phyloP scores from a whole-genome alignment of 2,888 invertebrate genomes.

The Sesia bembeciformis region DNA sequence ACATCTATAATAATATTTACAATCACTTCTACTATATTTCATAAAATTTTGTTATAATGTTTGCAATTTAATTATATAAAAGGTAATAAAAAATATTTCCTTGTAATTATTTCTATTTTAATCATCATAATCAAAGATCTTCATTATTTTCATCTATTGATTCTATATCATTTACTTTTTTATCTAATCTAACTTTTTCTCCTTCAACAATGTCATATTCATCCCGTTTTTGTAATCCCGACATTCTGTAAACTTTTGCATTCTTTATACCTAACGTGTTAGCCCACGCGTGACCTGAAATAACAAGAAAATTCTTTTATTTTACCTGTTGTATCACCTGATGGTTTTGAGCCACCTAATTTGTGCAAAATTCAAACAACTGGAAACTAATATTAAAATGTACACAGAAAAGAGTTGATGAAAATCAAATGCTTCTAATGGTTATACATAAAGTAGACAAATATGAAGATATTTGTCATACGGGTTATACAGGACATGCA shows the following conservation, averaged over 20 bases:
- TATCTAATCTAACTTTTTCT: constrained; percentile 18
- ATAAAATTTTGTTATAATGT: no score
- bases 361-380: no score
- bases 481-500: neutral
- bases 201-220: constrained; percentile 66
- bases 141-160: neutral
- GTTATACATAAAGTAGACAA: no score
- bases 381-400: no score
- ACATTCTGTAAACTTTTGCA: constrained; percentile 70
- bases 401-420: no score
- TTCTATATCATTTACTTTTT: neutral
- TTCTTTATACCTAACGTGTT: constrained; percentile 71
- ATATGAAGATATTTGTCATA: no score
- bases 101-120: neutral
- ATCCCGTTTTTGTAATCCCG: constrained; percentile 61
- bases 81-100: neutral
- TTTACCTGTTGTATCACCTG: no score
- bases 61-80: neutral
- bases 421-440: no score
- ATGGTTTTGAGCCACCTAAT: no score
- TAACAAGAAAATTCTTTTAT: no score
- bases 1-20: no score
- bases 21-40: no score
- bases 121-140: neutral
- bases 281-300: constrained; percentile 74